A percentile compares a stretch with the other conserved stretches of the same genome.
Conservation (phyloP, 2,113 vertebrate genomes). For the Mormyrus lacerda region DNA sequence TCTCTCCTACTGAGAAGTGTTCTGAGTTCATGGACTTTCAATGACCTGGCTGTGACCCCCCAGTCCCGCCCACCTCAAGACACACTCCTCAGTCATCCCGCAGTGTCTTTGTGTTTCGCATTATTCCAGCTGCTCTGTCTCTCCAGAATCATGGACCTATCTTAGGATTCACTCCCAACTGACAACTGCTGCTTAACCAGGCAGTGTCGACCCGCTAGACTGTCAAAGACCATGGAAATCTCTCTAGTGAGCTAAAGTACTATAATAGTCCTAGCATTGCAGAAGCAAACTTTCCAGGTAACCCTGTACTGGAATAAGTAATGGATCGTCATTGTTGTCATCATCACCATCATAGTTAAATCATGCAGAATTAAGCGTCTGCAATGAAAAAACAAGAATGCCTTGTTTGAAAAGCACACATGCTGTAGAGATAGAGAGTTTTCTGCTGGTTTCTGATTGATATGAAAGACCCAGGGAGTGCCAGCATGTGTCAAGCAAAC, state of each 20-base stretch:
- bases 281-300: neutral
- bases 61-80: constrained; percentile 68
- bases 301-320: neutral
- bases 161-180: neutral
- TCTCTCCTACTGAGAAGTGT: constrained; percentile 39
- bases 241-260: neutral
- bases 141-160: neutral
- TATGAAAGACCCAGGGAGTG: constrained; percentile 6
- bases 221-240: neutral
- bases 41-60: constrained; percentile 75
- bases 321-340: neutral
- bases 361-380: neutral
- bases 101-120: constrained; percentile 70
- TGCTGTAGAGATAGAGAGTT: neutral
- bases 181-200: neutral
- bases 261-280: neutral
- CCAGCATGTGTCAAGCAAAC: constrained; percentile 41
- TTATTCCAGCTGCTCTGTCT: constrained; percentile 49
- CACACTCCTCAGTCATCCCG: constrained; percentile 65
- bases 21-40: constrained; percentile 72
- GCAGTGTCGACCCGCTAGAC: neutral
- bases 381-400: neutral
- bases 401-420: neutral
- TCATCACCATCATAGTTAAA: neutral
- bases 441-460: constrained; percentile 7